Percentiles rank a stretch among this genome's conserved stretches.
phyloP scores from a whole-genome alignment of 2,113 vertebrate genomes.

The Noturus placidus region DNA sequence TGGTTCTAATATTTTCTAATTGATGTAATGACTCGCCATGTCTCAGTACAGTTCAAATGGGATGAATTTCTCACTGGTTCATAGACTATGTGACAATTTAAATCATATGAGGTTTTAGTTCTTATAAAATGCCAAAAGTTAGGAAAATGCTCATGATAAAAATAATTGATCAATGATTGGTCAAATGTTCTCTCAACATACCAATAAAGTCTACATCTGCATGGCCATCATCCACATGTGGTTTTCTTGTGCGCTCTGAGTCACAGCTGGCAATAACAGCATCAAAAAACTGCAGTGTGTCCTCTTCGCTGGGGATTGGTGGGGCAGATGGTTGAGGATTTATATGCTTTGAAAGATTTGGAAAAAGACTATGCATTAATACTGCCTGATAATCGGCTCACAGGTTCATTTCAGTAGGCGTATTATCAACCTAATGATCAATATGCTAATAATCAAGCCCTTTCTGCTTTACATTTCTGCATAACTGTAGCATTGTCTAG shows the following conservation, averaged over 20 bases:
- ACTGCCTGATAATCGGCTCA: neutral
- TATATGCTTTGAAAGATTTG: conserved; percentile 53
- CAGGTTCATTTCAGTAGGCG: neutral
- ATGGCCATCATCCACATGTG: conserved; percentile 70
- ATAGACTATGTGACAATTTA: neutral
- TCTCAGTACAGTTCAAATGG: neutral
- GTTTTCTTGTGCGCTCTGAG: conserved; percentile 72
- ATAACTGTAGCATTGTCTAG: neutral
- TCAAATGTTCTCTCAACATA: conserved; percentile 55
- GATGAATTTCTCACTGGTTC: neutral
- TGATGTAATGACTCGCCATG: neutral
- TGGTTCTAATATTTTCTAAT: neutral
- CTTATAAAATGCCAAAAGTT: neutral
- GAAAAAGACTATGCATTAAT: neutral
- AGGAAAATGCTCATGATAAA: neutral
- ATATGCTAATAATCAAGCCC: neutral
- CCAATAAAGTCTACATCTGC: conserved; percentile 93
- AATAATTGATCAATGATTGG: neutral
- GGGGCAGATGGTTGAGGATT: conserved; percentile 63
- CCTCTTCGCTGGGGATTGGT: conserved; percentile 73
- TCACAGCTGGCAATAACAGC: conserved; percentile 88
- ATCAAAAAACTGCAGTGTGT: conserved; percentile 89
- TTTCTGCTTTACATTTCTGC: neutral
- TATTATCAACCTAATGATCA: neutral
- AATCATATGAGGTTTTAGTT: neutral